Evolutionary conservation across 2,797 vertebrate species (phyloP).

Genomic region (Malurus splendens): DNA sequence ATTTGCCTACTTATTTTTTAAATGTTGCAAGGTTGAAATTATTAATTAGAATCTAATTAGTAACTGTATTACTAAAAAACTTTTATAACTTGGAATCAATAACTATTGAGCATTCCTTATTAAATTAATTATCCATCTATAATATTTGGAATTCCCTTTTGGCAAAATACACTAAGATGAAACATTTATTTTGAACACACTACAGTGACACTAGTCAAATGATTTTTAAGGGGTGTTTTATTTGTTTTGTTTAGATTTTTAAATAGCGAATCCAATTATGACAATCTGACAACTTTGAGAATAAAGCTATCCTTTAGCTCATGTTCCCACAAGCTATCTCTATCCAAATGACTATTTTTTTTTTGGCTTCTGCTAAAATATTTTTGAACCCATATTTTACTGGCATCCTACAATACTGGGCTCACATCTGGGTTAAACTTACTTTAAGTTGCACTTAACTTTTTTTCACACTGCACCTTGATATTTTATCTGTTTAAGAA

Average conservation of each 20-base stretch:
- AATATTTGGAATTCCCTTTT: slow-evolving; percentile 11
- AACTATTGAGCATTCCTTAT: not conserved
- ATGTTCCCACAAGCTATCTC: not conserved
- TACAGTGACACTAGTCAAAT: not conserved
- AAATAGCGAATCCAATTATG: not conserved
- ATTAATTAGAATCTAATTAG: slow-evolving; percentile 61
- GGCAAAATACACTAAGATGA: not conserved
- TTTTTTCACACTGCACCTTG: not conserved
- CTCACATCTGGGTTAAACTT: not conserved
- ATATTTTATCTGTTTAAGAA: not conserved
- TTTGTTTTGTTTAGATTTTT: not conserved
- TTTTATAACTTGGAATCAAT: slow-evolving; percentile 51
- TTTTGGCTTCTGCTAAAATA: not conserved
- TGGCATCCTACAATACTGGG: not conserved
- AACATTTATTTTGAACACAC: not conserved
- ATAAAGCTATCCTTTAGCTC: not conserved
- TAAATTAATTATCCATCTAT: slow-evolving; percentile 11
- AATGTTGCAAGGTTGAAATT: slow-evolving; percentile 43
- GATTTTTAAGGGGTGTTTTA: not conserved
- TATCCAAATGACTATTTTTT: not conserved
- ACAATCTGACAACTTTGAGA: not conserved
- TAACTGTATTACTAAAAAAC: slow-evolving; percentile 26
- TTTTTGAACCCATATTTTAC: not conserved
- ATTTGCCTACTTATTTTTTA: slow-evolving; percentile 53
- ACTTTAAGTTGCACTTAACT: not conserved